Percentiles rank a stretch among this genome's conserved stretches.
phyloP scores from a whole-genome alignment of 2,888 invertebrate genomes.

The Strigamia maritima region DNA sequence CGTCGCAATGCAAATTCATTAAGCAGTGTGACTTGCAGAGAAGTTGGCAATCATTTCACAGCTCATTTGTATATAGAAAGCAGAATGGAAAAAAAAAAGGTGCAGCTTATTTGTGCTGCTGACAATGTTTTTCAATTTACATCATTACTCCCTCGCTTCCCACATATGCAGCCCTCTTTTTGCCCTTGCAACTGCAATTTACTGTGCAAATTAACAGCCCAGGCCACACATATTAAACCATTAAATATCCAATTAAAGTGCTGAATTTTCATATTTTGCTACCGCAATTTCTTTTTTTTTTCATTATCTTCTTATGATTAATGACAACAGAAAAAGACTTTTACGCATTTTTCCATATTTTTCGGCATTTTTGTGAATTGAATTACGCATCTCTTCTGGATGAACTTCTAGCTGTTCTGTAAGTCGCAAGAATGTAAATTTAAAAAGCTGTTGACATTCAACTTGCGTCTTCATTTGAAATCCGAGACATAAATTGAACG shows the following conservation, averaged over 20 bases:
- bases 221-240: conserved; percentile 32
- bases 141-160: conserved; percentile 22
- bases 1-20: background rate
- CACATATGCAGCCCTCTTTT: background rate
- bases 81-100: background rate
- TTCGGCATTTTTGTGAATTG: too few species aligned
- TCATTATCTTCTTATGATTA: background rate
- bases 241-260: conserved; percentile 31
- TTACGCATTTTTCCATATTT: too few species aligned
- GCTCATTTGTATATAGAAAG: conserved; percentile 11
- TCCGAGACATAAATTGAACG: background rate
- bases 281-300: background rate
- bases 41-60: conserved; percentile 17
- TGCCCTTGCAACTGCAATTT: conserved; percentile 32
- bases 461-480: background rate
- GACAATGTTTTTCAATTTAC: conserved; percentile 34
- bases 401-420: background rate
- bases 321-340: too few species aligned
- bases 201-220: conserved; percentile 28
- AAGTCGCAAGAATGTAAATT: background rate
- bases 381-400: background rate
- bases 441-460: background rate
- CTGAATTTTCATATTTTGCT: conserved; percentile 25
- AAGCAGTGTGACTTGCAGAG: background rate
- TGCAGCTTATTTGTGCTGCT: conserved; percentile 24